These are phyloP conservation scores for Agrochola lychnidis DNA, from an alignment of 2,888 invertebrate genomes.

Conservation along the genomic window DNA sequence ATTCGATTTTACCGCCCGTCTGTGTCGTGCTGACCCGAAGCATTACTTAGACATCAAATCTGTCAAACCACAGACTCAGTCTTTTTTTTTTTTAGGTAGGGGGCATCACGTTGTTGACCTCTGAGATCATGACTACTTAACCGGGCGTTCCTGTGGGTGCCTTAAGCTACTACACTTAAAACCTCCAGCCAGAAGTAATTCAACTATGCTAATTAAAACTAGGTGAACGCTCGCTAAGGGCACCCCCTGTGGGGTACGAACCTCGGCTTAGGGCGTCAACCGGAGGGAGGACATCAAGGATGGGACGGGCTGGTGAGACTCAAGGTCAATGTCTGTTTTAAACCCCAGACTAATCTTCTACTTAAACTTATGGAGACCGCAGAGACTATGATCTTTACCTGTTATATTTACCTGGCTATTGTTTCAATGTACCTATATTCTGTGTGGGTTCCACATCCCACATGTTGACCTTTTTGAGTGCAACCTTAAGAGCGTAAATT, in stretches of 20 bases:
- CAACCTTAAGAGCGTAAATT: not conserved
- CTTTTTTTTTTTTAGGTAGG: no score
- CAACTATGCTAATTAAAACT: no score
- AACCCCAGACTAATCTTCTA: not conserved
- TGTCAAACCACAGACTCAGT: not conserved
- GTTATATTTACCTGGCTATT: not conserved
- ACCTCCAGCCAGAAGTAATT: no score
- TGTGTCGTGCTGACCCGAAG: not conserved
- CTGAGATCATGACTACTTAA: no score
- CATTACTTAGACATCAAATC: not conserved
- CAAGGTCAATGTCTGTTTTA: not conserved
- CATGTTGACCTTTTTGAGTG: constrained; percentile 23
- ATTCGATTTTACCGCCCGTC: not conserved
- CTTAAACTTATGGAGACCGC: not conserved
- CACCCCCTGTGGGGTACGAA: no score
- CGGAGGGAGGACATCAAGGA: no score
- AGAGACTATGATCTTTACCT: not conserved
- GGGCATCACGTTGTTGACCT: no score
- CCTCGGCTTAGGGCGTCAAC: no score
- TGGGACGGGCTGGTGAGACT: no score
- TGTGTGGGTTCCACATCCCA: not conserved
- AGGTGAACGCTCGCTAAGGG: no score
- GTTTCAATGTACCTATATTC: not conserved
- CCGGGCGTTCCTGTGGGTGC: no score
- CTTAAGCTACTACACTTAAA: no score